Base-by-base conservation (phyloP, 2,113 vertebrate species). In the Notechis scutatus region DNA sequence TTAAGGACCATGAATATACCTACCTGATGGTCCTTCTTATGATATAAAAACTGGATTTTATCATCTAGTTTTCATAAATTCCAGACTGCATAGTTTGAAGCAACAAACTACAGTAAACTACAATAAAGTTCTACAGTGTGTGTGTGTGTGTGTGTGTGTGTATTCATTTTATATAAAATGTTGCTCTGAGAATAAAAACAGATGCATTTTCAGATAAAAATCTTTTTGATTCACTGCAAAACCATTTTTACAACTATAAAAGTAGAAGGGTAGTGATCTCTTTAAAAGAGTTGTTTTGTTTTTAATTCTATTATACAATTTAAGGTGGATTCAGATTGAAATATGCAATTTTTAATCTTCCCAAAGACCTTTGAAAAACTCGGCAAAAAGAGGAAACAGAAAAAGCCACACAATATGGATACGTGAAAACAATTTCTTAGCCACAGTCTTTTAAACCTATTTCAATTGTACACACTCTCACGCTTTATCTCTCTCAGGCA, bases 401-500 rank as follows among this genome's bases (percentile, higher is more conserved):
- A 9, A 34, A 93, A 8, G 90, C 90, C 18, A 88, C 89, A 74
- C 23, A 0, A 39, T 1, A 1, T 59, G 21, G 52, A 12, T 91
- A 55, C 14, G 57, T 29, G 45, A 64, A 64, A 88, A 56, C 0
- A 1, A 87, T 93, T 91, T 94, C 91, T 64, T 34, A 90, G 94
- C 96, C 94, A 91, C 54, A 89, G 92, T 94, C 95, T 95, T 97
- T 95, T 97, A 97, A 97, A 89, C n/a, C 97, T 97, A 97, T 95
- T 96, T 96, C 96, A 96, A 96, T 96, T 97, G 74, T 81, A 81
- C 20, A 95, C 96, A 97, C 97, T 97, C 96, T 34, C 95, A 95
- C 95, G 96, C 92, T 95, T 98, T 99, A 96, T 99, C 95, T 91
- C 94, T 96, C 95, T 96, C 96, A 97, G 97, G 95, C 93, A 96